Percentiles rank a stretch among this genome's conserved stretches.
Evolutionary conservation across 2,888 invertebrate genomes (phyloP).

Genomic region (Lacanobia wlatinum): DNA sequence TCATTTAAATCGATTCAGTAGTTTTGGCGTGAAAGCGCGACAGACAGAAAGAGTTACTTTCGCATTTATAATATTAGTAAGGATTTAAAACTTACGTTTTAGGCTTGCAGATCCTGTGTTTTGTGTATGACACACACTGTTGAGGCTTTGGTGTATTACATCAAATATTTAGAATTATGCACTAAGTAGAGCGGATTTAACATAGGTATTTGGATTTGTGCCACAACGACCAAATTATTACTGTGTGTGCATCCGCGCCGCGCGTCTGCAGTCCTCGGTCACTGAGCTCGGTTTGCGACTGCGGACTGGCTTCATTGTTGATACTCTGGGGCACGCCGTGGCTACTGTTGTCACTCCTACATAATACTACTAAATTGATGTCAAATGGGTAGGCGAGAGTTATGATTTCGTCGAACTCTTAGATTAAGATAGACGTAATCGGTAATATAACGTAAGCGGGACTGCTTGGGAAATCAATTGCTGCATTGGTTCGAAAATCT

Average conservation of each 20-base stretch:
- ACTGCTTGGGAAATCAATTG: constrained; percentile 29
- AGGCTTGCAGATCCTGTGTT: constrained; percentile 6
- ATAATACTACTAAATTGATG: constrained; percentile 42
- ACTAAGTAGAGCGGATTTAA: constrained; percentile 11
- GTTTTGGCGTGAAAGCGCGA: no score
- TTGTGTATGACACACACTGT: constrained; percentile 5
- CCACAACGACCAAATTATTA: constrained; percentile 14
- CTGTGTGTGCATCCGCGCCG: constrained; percentile 31
- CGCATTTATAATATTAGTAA: no score
- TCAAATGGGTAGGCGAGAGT: constrained; percentile 40
- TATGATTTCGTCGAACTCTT: neutral
- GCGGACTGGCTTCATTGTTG: constrained; percentile 54
- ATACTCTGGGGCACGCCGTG: constrained; percentile 20
- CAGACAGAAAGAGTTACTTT: no score
- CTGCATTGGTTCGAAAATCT: neutral
- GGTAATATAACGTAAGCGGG: neutral
- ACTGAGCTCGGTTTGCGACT: constrained; percentile 37
- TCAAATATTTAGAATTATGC: neutral
- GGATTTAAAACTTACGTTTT: constrained; percentile 33
- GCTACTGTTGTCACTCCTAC: constrained; percentile 27
- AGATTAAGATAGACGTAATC: neutral
- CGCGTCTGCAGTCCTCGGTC: constrained; percentile 23
- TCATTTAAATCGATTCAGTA: no score
- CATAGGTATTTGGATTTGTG: constrained; percentile 39
- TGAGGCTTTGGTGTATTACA: neutral